A percentile compares a stretch with the other conserved stretches of the same genome.
Evolutionary conservation across 2,113 vertebrate genomes (phyloP).

Genomic region (Puma concolor): DNA sequence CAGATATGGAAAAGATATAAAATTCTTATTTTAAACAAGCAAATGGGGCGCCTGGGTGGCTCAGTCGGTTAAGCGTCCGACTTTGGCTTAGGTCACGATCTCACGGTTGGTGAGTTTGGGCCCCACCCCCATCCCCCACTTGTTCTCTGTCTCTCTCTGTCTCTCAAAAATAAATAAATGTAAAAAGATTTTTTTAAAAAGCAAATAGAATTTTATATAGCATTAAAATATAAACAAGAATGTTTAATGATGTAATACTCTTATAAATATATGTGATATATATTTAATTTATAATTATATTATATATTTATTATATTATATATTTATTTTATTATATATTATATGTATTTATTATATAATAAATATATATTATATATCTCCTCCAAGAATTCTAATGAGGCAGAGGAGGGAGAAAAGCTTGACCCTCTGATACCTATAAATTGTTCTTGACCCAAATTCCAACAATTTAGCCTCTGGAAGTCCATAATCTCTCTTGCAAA

Average conservation of each 20-base stretch:
- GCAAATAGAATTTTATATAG: conserved; percentile 67
- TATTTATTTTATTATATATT: neutral
- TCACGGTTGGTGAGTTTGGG: too few relatives aligned
- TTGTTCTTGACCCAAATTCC: neutral
- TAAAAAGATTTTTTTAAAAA: conserved; percentile 18
- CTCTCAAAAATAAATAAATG: too few relatives aligned
- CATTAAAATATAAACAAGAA: conserved; percentile 66
- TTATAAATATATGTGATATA: neutral
- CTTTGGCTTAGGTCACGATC: too few relatives aligned
- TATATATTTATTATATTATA: neutral
- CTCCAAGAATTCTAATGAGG: neutral
- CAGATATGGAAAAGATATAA: conserved; percentile 72
- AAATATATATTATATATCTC: neutral
- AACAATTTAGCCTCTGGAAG: neutral
- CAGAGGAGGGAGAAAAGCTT: fast-evolving
- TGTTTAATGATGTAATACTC: conserved; percentile 15
- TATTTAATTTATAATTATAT: neutral
- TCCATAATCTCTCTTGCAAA: neutral
- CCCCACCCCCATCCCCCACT: too few relatives aligned
- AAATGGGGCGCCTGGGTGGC: neutral
- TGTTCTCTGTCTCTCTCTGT: too few relatives aligned
- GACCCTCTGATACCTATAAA: neutral
- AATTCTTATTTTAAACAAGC: conserved; percentile 64
- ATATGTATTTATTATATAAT: neutral
- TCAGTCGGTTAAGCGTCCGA: too few relatives aligned